Evolutionary conservation across 2,113 vertebrate species (phyloP).

Genomic region (Buteo buteo): DNA sequence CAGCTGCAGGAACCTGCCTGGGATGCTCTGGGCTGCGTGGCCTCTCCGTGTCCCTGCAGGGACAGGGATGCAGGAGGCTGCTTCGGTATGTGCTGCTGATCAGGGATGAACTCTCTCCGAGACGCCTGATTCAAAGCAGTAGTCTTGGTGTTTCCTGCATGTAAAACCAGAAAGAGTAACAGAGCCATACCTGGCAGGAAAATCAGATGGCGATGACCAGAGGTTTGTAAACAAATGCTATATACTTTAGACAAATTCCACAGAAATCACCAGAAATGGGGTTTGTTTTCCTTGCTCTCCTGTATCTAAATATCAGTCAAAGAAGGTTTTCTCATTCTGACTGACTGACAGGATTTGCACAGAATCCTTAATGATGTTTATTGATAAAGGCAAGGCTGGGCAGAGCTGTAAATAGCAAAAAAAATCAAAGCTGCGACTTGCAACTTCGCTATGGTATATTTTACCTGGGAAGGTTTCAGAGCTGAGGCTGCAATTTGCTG

Average conservation of each 20-base stretch:
- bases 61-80: not conserved
- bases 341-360: not conserved
- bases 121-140: fast-evolving
- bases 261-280: not conserved
- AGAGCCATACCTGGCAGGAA: not conserved
- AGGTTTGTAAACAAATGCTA: not conserved
- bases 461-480: not conserved
- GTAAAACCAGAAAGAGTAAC: not conserved
- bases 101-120: not conserved
- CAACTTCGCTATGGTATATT: not conserved
- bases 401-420: not conserved
- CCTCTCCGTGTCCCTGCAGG: not conserved
- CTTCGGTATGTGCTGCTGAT: not conserved
- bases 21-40: not conserved
- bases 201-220: not conserved
- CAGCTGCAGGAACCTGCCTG: no score
- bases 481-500: not conserved
- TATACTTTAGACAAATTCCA: not conserved
- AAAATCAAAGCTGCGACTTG: not conserved
- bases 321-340: not conserved
- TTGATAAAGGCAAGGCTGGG: not conserved
- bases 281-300: not conserved
- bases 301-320: not conserved
- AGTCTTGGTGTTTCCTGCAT: not conserved
- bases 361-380: not conserved